Evolutionary conservation across 2,888 invertebrate genomes (phyloP).

Genomic region (Hydriomena furcata): DNA sequence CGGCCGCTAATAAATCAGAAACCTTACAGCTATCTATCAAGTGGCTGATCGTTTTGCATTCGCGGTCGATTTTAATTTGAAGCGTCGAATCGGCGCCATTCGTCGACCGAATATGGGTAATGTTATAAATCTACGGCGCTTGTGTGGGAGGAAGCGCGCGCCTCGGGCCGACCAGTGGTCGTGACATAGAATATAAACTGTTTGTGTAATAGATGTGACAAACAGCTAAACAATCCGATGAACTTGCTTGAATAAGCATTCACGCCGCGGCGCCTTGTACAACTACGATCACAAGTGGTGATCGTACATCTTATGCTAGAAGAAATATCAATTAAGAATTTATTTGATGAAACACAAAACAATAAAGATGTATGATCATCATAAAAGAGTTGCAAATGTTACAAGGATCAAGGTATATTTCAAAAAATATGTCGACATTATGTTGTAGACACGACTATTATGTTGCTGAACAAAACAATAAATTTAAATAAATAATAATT

Average conservation of each 20-base stretch:
- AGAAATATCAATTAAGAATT: too few species aligned
- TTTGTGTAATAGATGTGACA: conserved; percentile 31
- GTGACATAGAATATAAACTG: conserved; percentile 31
- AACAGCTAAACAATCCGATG: conserved; percentile 29
- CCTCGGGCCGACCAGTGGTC: conserved; percentile 51
- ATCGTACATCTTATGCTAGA: too few species aligned
- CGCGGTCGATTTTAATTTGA: conserved; percentile 71
- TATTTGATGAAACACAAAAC: too few species aligned
- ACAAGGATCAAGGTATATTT: too few species aligned
- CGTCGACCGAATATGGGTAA: conserved; percentile 80
- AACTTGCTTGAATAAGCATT: conserved; percentile 28
- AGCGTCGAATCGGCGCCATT: conserved; percentile 80
- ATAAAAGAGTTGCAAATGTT: background rate
- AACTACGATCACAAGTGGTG: conserved; percentile 22
- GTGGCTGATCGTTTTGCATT: conserved; percentile 70
- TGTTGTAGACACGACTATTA: too few species aligned
- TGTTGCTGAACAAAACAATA: background rate
- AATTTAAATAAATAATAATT: too few species aligned
- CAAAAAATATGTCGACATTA: too few species aligned
- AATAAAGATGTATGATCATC: too few species aligned
- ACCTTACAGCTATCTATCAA: conserved; percentile 71
- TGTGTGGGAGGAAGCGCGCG: conserved; percentile 63
- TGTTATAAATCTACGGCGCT: conserved; percentile 75
- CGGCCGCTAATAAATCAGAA: conserved; percentile 69
- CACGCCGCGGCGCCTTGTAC: conserved; percentile 12